phyloP scores from a whole-genome alignment of 2,113 vertebrate species.

The Ictalurus punctatus region DNA sequence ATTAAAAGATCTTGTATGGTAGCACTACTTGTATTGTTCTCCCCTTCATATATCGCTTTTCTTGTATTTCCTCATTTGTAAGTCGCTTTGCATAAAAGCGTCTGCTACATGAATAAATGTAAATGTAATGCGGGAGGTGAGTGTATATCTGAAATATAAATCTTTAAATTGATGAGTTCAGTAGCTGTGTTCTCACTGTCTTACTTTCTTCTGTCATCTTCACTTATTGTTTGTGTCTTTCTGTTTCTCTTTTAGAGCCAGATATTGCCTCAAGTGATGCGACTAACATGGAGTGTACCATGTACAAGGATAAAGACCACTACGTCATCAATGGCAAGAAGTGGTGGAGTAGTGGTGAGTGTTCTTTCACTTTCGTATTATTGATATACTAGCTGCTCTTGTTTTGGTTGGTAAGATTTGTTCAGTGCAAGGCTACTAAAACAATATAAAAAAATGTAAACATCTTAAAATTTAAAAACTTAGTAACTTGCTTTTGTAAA shows the following conservation, averaged over 20 bases:
- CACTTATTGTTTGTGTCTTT: background rate
- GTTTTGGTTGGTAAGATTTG: background rate
- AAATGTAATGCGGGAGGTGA: background rate
- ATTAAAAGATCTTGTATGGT: no score
- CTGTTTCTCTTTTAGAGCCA: constrained; percentile 75
- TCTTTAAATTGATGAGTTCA: background rate
- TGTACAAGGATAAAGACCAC: constrained; percentile 71
- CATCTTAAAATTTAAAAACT: background rate
- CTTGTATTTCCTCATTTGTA: no score
- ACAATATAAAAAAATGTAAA: background rate
- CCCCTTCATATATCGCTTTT: no score
- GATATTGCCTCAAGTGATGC: constrained; percentile 92
- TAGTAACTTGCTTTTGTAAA: background rate
- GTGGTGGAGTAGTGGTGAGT: constrained; percentile 95
- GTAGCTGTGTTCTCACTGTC: background rate
- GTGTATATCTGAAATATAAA: background rate
- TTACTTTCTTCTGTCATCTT: background rate
- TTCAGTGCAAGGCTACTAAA: background rate
- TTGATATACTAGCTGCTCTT: background rate
- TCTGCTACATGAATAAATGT: background rate
- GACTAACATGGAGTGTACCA: constrained; percentile 85
- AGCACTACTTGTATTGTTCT: no score
- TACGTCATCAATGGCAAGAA: constrained; percentile 89
- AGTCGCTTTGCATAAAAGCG: no score
- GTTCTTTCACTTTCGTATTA: background rate